phyloP scores from a whole-genome alignment of 2,888 invertebrate species.

The Caenorhabditis sp. region DNA sequence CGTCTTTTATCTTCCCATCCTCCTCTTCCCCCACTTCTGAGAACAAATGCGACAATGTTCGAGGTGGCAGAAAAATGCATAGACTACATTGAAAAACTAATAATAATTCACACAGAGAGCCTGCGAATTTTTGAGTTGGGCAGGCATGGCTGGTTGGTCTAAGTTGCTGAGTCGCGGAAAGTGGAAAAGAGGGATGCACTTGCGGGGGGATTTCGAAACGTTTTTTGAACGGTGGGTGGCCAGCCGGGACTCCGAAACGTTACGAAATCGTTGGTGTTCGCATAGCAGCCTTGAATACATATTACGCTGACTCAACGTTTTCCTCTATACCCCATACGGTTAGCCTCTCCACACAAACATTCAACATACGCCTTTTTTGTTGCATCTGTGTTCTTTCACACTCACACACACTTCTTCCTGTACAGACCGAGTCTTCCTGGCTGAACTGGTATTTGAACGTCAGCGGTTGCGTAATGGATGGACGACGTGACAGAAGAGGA shows the following conservation, averaged over 20 bases:
- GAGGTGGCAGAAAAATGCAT: constrained; percentile 28
- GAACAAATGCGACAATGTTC: constrained; percentile 12
- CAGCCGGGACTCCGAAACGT: constrained; percentile 14
- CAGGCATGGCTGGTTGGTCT: background rate
- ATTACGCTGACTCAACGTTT: constrained; percentile 54
- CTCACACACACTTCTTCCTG: background rate
- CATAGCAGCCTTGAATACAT: constrained; percentile 37
- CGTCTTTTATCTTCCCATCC: background rate
- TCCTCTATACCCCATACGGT: constrained; percentile 29
- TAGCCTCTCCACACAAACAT: constrained; percentile 48
- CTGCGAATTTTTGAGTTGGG: constrained; percentile 3
- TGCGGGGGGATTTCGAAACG: constrained; percentile 16
- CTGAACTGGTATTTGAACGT: constrained; percentile 27
- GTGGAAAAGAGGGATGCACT: background rate
- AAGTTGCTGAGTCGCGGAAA: background rate
- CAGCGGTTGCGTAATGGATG: constrained; percentile 9
- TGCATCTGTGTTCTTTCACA: constrained; percentile 4
- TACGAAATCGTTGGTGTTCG: constrained; percentile 44
- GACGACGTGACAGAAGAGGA: constrained; percentile 4
- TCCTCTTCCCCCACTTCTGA: background rate
- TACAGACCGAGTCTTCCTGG: background rate
- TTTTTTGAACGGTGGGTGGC: constrained; percentile 15
- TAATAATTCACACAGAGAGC: constrained; percentile 12
- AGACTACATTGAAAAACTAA: constrained; percentile 5
- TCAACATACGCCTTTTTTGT: constrained; percentile 36